Conservation (phyloP, 2,797 vertebrate species). For the Manis pentadactyla region DNA sequence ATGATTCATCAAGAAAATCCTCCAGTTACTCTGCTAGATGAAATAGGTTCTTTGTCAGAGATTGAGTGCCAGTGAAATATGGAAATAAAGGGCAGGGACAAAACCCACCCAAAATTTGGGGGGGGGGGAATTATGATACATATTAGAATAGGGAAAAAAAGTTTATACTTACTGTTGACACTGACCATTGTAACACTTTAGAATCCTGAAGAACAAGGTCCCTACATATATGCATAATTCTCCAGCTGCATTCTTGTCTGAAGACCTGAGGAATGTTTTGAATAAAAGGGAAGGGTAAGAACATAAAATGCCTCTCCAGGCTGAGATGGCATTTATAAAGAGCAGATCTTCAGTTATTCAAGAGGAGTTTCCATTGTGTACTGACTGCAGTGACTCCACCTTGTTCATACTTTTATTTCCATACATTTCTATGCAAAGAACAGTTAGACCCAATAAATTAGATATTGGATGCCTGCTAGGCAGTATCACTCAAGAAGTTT, state of each 20-base stretch:
- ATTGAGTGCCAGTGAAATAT: neutral
- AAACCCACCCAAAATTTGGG: neutral
- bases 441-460: neutral
- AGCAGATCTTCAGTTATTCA: neutral
- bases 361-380: neutral
- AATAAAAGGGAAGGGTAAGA: neutral
- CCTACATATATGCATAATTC: neutral
- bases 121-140: neutral
- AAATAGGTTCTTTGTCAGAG: neutral
- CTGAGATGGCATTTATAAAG: neutral
- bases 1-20: neutral
- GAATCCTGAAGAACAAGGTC: neutral
- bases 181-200: neutral
- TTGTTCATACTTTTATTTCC: neutral
- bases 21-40: neutral
- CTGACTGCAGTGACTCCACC: neutral
- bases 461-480: neutral
- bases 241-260: neutral
- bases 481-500: neutral
- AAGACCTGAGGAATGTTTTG: neutral
- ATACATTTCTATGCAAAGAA: neutral
- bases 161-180: neutral
- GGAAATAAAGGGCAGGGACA: neutral
- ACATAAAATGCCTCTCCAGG: neutral
- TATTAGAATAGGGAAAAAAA: neutral